These are phyloP conservation scores for Hystrix cristata DNA, from an alignment of 2,113 vertebrate species.

Conservation along the genomic window DNA sequence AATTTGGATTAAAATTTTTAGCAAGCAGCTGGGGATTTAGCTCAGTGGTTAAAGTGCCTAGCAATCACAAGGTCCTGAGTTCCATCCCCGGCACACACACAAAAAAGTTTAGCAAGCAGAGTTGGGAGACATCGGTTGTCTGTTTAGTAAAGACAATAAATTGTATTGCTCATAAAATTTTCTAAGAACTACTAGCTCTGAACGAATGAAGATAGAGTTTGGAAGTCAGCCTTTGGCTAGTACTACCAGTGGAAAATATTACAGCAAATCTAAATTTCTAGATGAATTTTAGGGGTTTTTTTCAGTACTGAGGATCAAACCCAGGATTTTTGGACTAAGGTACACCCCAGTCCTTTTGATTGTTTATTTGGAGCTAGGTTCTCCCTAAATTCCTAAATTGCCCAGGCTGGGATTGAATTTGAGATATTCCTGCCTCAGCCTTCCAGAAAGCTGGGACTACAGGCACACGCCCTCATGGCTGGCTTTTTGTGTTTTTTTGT, in stretches of 20 bases:
- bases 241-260: neutral
- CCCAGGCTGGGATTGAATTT: neutral
- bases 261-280: neutral
- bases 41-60: too few species aligned
- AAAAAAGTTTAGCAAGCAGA: neutral
- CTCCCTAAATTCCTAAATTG: neutral
- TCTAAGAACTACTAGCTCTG: neutral
- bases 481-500: too few species aligned
- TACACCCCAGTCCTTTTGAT: neutral
- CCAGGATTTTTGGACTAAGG: neutral
- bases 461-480: neutral
- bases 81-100: too few species aligned
- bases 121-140: neutral
- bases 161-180: neutral
- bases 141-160: conserved; percentile 26
- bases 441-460: neutral
- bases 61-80: too few species aligned
- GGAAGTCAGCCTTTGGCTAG: neutral
- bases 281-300: neutral
- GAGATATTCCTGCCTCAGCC: neutral
- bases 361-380: neutral
- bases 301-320: neutral
- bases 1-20: neutral
- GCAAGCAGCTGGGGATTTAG: neutral
- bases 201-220: conserved; percentile 7